phyloP scores from a whole-genome alignment of 2,888 invertebrate genomes.

The Seira musarum region DNA sequence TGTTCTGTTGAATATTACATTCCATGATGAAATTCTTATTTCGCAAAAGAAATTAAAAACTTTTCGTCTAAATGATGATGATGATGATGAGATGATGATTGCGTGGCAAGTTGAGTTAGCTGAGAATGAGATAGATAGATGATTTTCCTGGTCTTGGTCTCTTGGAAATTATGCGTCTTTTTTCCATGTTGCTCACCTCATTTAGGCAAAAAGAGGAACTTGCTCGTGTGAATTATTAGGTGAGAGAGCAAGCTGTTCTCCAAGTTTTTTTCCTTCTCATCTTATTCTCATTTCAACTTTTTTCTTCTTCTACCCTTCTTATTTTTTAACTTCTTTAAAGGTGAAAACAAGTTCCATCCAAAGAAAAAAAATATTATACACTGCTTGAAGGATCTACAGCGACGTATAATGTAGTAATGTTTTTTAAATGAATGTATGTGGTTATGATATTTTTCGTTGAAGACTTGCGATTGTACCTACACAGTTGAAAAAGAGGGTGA shows the following conservation, averaged over 20 bases:
- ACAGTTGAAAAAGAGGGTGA: neutral
- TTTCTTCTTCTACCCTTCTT: neutral
- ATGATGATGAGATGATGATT: too few species aligned
- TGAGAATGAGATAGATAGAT: neutral
- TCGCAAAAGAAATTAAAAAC: too few species aligned
- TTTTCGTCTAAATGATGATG: too few species aligned
- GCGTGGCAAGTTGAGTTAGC: too few species aligned
- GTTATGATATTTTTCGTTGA: neutral
- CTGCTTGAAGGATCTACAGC: too few species aligned
- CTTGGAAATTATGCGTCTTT: too few species aligned
- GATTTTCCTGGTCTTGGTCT: too few species aligned
- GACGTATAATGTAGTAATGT: too few species aligned
- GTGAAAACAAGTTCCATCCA: conserved; percentile 34
- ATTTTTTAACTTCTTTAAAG: conserved; percentile 35
- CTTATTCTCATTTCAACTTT: conserved; percentile 49
- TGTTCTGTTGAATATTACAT: too few species aligned
- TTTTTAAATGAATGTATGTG: neutral
- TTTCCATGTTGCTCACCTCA: too few species aligned
- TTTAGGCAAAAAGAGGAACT: too few species aligned
- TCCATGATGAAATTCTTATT: too few species aligned
- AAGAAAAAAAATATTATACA: conserved; percentile 11
- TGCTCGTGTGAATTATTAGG: neutral
- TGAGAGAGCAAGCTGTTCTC: neutral
- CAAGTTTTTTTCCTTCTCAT: conserved; percentile 1
- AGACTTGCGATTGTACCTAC: neutral